Evolutionary conservation across 2,888 invertebrate species (phyloP).

Genomic region (Kryphioiulus occultus): DNA sequence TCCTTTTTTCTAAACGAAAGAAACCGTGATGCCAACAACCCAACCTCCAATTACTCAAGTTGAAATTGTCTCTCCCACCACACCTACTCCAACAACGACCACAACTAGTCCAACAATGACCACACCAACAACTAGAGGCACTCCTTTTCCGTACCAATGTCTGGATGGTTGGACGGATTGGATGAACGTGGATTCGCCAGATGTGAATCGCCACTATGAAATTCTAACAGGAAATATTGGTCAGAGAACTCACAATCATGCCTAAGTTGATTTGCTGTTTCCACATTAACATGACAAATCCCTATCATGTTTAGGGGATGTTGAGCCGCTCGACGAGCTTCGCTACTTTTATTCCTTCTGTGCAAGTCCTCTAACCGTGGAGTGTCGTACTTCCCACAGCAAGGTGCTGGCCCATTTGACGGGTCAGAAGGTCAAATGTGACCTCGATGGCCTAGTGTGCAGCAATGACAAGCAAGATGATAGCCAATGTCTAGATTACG

Average conservation of each 20-base stretch:
- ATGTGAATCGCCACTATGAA: constrained; percentile 51
- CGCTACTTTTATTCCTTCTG: constrained; percentile 56
- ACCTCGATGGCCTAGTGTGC: constrained; percentile 54
- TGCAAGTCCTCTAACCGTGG: constrained; percentile 56
- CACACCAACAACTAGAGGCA: constrained; percentile 51
- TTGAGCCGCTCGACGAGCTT: constrained; percentile 57
- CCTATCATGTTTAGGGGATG: constrained; percentile 53
- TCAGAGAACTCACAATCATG: not conserved
- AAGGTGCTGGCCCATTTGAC: constrained; percentile 56
- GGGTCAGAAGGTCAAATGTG: constrained; percentile 57
- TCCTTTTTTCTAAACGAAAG: not conserved
- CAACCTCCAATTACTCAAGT: constrained; percentile 17
- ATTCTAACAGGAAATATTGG: not conserved
- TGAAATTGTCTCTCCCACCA: constrained; percentile 17
- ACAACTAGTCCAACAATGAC: constrained; percentile 42
- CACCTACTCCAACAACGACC: not conserved
- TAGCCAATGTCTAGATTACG: constrained; percentile 57
- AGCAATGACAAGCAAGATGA: constrained; percentile 56
- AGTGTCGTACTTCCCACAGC: constrained; percentile 60
- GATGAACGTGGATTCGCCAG: constrained; percentile 58
- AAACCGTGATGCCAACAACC: constrained; percentile 7
- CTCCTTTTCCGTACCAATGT: constrained; percentile 53
- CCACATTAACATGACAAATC: not conserved
- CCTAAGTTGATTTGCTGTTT: not conserved
- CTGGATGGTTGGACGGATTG: constrained; percentile 58